Evolutionary conservation across 2,888 invertebrate species (phyloP), one percentile per base, ranked within the genome.

Genomic region (Nebria salina): DNA sequence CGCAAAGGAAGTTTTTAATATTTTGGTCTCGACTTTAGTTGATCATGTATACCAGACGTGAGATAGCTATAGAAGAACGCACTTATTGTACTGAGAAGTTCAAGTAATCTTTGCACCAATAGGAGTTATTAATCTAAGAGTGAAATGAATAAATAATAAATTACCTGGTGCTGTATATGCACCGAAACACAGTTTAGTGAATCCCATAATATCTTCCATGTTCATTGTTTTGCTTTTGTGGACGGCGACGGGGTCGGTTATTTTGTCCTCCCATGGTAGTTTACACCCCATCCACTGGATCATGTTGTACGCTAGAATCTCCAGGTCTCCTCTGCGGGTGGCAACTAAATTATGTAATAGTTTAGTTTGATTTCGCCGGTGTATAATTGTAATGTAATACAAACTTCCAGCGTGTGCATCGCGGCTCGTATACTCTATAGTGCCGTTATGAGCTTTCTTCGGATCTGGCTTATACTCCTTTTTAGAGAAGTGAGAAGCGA

Each of bases 401-500:
- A 34, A 34, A 34, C 94, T 94, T 90, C 99, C 99, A 84, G 94
- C 91, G 89, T 99, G 99, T 3, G 98, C 98, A 91, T 99, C 99
- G 82, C 97, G 90, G 84, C 98, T 98, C 0, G 98, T 96, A 87
- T 97, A 99, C 87, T 99, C 98, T 82, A 98, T 95, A 0, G 99
- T 99, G 0, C 99, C 99, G 88, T 99, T 96, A 87, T 99, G 98
- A 83, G 97, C 97, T 87, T 94, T 95, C 85, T 96, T 96, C 0
- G 96, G 95, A 89, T 98, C 96, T 0, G 95, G 94, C 87, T 96
- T 96, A 87, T 95, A 97, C 81, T 94, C 94, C 85, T 95, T 95
- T 0, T 93, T 94, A 1, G 92, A 92, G 84, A 93, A 95, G 84
- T 93, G 93, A 13, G 93, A 92, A 0, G 97, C 98, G 65, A 99